Base-by-base conservation (phyloP, 2,888 invertebrate genomes). In the Malthinus seriepunctatus region DNA sequence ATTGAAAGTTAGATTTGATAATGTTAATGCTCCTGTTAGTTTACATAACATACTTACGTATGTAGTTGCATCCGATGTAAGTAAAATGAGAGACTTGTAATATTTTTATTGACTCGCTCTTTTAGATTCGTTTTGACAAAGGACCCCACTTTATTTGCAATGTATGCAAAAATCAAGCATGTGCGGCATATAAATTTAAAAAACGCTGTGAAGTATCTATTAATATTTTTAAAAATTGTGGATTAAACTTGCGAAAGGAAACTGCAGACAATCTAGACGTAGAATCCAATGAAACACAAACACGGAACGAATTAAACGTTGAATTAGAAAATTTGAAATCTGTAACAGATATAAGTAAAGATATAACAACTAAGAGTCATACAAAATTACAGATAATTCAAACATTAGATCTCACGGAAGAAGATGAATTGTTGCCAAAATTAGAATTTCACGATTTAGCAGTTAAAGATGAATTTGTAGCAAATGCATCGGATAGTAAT, bases 151-250 rank as follows among this genome's bases (percentile, higher is more conserved):
- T 8, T 45, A 35, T 54, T 14, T 54, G 54, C 10, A 8, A n/a
- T 10, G 11, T 32, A n/a, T 54, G 54, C 8, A 54, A 46, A 33
- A 10, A 11, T 15, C 39, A 54, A 23, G 54, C 54, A 11, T 37
- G 31, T 9, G 33, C 14, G 11, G 54, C 54, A 14, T 54, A 54
- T 10, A 54, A 48, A 12, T 54, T 54, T 42, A 54, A 48, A 42
- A 47, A 48, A n/a, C 54, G 37, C 14, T 54, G 37, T 39, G 54
- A 54, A 10, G n/a, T 37, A 9, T 47, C 54, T 1, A 14, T 47
- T 12, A 9, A 33, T 3, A n/a, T 46, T n/a, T 32, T 46, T 32
- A 3, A 46, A 32, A 32, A 32, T 7, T 46, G 23, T n/a, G 39
- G 39, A 15, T 23, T 42, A 15, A 2, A 15, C 39, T 3, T 42